Conservation (phyloP, 64 coral and sea anemone genomes). For the Montipora sp. region DNA sequence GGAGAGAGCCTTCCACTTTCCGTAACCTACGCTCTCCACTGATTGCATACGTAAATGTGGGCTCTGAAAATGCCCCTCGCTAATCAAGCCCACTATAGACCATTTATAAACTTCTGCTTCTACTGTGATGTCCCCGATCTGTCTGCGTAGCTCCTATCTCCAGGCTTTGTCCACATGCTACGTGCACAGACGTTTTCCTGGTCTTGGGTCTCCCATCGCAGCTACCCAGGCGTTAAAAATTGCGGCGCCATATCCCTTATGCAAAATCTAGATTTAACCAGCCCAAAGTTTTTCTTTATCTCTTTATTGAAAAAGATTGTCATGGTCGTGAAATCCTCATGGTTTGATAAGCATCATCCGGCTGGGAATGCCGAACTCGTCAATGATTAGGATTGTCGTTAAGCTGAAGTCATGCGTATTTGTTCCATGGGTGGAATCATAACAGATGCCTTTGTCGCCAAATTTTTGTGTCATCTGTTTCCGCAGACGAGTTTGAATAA, state of each 20-base stretch:
- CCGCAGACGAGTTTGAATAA: conserved; percentile 61
- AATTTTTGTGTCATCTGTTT: conserved; percentile 49
- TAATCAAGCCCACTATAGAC: conserved; percentile 10
- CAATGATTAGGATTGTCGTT: conserved; percentile 35
- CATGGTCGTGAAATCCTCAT: conserved; percentile 78
- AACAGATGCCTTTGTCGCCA: conserved; percentile 61
- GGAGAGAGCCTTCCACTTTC: not conserved
- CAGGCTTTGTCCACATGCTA: conserved; percentile 69
- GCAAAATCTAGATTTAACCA: conserved; percentile 2
- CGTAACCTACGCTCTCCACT: not conserved
- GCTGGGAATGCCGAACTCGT: conserved; percentile 71
- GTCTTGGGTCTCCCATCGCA: conserved; percentile 22
- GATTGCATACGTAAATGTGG: not conserved
- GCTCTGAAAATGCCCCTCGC: conserved; percentile 23
- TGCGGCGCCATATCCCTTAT: conserved; percentile 72
- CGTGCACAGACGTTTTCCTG: conserved; percentile 59
- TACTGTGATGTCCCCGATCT: conserved; percentile 23
- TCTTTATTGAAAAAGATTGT: too few relatives aligned
- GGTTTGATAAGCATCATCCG: conserved; percentile 57
- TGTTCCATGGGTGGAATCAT: conserved; percentile 74
- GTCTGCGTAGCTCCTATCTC: conserved; percentile 50
- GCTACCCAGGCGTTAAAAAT: conserved; percentile 71
- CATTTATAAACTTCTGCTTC: conserved; percentile 63
- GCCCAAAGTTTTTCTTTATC: too few relatives aligned
- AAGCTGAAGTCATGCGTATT: conserved; percentile 69